Evolutionary conservation across 2,797 vertebrate species (phyloP).

Genomic region (Rhodeus uyekii): DNA sequence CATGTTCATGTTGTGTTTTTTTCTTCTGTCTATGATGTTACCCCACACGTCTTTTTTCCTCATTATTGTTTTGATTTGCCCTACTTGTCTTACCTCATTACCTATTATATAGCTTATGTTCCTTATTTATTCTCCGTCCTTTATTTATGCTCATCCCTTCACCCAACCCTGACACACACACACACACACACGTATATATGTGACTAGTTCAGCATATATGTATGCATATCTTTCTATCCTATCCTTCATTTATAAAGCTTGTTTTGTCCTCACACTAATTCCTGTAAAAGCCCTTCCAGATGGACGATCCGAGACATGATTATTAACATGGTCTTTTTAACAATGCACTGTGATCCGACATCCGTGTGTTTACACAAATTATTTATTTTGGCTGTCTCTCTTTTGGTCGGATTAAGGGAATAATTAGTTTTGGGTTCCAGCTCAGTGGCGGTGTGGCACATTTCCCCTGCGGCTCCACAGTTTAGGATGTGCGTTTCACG

Average conservation of each 20-base stretch:
- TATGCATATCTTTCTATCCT: conserved; percentile 8
- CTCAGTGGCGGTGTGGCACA: conserved; percentile 33
- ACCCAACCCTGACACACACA: too few relatives aligned
- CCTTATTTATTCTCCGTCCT: too few relatives aligned
- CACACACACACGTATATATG: too few relatives aligned
- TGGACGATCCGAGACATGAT: neutral
- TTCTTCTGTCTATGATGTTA: too few relatives aligned
- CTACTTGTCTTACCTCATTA: too few relatives aligned
- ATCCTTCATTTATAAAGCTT: neutral
- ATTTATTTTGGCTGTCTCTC: neutral
- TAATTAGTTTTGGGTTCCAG: conserved; percentile 54
- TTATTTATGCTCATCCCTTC: too few relatives aligned
- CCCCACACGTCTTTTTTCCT: too few relatives aligned
- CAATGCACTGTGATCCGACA: neutral
- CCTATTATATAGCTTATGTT: too few relatives aligned
- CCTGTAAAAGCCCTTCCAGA: conserved; percentile 15
- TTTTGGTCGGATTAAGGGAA: conserved; percentile 44
- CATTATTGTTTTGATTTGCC: too few relatives aligned
- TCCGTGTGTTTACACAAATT: conserved; percentile 35
- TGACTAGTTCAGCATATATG: too few relatives aligned
- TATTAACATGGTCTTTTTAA: conserved; percentile 16
- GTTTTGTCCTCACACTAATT: neutral
- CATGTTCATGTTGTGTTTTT: too few relatives aligned
- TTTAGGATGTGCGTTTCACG: conserved; percentile 1
- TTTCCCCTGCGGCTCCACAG: neutral